Evolutionary conservation across 2,888 invertebrate species (phyloP), one percentile per base, ranked within the genome.

Genomic region (Pristionchus maxplancki): DNA sequence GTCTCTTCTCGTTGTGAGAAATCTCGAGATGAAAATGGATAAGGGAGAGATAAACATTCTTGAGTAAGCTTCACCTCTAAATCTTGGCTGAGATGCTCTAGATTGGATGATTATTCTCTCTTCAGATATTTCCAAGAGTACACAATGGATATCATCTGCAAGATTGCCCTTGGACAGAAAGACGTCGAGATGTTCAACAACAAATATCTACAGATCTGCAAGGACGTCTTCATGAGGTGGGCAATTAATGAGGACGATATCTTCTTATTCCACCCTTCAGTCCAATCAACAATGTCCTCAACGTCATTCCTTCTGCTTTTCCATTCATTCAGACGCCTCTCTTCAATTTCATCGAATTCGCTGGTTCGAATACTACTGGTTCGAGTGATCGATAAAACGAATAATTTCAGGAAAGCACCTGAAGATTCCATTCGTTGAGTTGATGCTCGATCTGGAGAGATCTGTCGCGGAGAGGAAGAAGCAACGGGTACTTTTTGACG

Each of bases 101-200:
- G 9, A 64, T 28, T 20, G 15, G 24, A 9, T 74, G 9, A n/a
- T 15, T n/a, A 17, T 24, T 53, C 6, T 83, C 31, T 15, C 58
- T 91, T 84, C 48, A 90, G 89, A n/a, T 90, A 88, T 81, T 92
- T 78, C 89, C 91, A 92, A 90, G 91, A 92, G 87, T 90, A 89
- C 86, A 91, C 92, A 5, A 90, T 90, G 53, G 92, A 92, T 67
- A 90, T 92, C 20, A 92, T 92, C 50, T 90, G 89, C 15, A 86
- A 91, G 13, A 81, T 92, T 20, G 91, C 91, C 1, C 91, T 92
- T 89, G 92, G 92, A 13, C 90, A 92, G 83, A 88, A 89, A 24
- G 83, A 89, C 6, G 89, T 89, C 0, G 88, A 89, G 37, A 86
- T 89, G 88, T 92, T 92, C 74, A 89, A 90, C 17, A 91, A 91